Percentiles rank a stretch among this genome's conserved stretches.
phyloP scores from a whole-genome alignment of 37 sponge, comb jelly and placozoan genomes.

The Bolinopsis microptera region DNA sequence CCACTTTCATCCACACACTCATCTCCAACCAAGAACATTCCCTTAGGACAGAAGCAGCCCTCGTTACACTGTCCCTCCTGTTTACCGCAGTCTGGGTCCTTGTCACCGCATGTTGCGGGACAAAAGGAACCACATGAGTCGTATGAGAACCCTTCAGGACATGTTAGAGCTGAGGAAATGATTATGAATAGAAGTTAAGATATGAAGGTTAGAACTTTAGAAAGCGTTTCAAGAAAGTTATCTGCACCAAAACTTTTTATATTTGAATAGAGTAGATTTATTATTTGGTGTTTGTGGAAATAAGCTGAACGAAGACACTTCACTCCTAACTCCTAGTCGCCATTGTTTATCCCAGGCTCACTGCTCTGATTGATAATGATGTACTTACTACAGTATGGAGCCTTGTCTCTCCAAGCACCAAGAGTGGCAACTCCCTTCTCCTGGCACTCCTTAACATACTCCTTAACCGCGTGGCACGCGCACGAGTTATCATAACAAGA shows the following conservation, averaged over 20 bases:
- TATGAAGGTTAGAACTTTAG: too few species aligned
- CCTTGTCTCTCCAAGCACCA: neutral
- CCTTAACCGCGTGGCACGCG: neutral
- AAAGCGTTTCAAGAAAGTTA: too few species aligned
- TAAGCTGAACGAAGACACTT: too few species aligned
- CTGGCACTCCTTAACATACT: slow-evolving; percentile 40
- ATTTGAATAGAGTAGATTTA: too few species aligned
- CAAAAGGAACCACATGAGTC: slow-evolving; percentile 2
- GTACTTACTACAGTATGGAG: neutral
- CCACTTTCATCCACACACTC: neutral
- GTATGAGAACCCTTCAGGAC: neutral
- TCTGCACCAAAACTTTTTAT: too few species aligned
- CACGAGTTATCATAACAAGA: neutral
- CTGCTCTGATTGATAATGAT: too few species aligned
- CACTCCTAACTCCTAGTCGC: too few species aligned
- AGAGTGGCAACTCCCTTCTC: neutral
- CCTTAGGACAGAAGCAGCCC: slow-evolving; percentile 46
- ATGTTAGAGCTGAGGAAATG: neutral
- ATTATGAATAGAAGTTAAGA: too few species aligned
- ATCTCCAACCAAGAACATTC: neutral
- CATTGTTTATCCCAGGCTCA: too few species aligned
- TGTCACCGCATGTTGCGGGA: slow-evolving; percentile 31
- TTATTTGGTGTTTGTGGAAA: too few species aligned
- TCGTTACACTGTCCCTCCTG: neutral
- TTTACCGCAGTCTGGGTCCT: neutral